Evolutionary conservation across 2,888 invertebrate genomes (phyloP), one percentile per base, ranked within the genome.

Genomic region (Creontiades dilutus): DNA sequence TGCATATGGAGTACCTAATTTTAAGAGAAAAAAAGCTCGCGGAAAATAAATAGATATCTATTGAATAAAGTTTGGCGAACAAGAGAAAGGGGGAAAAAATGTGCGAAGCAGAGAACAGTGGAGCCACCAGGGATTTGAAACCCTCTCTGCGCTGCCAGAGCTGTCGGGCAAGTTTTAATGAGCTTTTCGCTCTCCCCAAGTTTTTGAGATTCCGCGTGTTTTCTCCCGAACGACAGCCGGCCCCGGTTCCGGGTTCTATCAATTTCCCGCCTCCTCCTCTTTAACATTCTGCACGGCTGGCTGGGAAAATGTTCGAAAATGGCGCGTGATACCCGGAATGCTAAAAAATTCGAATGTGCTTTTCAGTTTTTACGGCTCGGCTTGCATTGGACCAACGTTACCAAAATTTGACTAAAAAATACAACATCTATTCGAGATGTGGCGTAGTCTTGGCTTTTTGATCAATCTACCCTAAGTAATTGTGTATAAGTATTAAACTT

Each of bases 131-230:
- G 27, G 27, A 27, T 19, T 23, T 68, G 19, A 68, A 68, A 19
- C 23, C 68, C 11, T 12, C 5, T 12, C 7, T 12, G 23, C 12
- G 9, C n/a, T 19, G 14, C 68, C 5, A 23, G 68, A 27, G 23
- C 68, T 68, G 68, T 68, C 68, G 68, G 23, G 68, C 61, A 68
- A 68, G 23, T 68, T 68, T 23, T 68, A 68, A 68, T 68, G 68
- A 68, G 68, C 68, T 68, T 68, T 68, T 68, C 19, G 68, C 23
- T 68, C 23, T 68, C 23, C 68, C 68, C 61, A 68, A 68, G 68
- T 68, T 68, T 68, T 68, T 68, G 68, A 68, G 68, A 68, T 68
- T 68, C 68, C 27, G 23, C 68, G 68, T 23, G 68, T 23, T 68
- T 68, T 68, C 68, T 57, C 57, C 57, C 7, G n/a, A 57, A 57